Base-by-base conservation (phyloP, 2,888 invertebrate genomes). In the Matsumyia berberina region DNA sequence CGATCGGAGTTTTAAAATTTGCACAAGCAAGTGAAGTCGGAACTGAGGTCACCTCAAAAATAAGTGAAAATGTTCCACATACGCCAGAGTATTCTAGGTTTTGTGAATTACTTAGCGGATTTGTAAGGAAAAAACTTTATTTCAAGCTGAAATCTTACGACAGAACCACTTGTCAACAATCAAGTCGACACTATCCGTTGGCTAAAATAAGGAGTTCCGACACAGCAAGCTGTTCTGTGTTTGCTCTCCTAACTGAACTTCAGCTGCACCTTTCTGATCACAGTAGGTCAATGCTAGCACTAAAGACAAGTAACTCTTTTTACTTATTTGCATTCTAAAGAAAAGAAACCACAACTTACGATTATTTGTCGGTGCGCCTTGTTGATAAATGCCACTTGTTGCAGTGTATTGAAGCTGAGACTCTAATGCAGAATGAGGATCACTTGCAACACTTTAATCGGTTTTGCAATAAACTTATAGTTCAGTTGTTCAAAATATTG, bases 221-320 rank as follows among this genome's bases (percentile, higher is more conserved):
- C 35, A 46, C 24, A n/a, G 29, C 24, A 37, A 37, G 31, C 5
- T 35, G 64, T 33, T n/a, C 11, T 46, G 35, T 49, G 17, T 8
- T 3, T 66, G 15, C 19, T 51, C 15, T 51, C 9, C 29, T n/a
- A 39, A 17, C 1, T 55, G 67, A 67, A 67, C 55, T 67, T 69
- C 55, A 69, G n/a, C 37, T 51, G 72, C 72, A 72, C 72, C 60
- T 53, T 51, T 19, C 19, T 15, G 11, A 5, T 39, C 7, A 9
- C 33, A 62, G 60, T 60, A 72, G 72, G 72, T 62, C 72, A 72
- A 62, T 72, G 72, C 49, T 62, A 51, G 33, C 17, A 51, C 49
- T 3, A 44, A 31, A 4, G 2, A 15, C 44, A 31, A 33, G 55
- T 39, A 53, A 15, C 31, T 55, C 11, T 11, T 19, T 53, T 29